Conservation (phyloP, 1,140 invertebrate genomes). For the Potamilus streckersoni region DNA sequence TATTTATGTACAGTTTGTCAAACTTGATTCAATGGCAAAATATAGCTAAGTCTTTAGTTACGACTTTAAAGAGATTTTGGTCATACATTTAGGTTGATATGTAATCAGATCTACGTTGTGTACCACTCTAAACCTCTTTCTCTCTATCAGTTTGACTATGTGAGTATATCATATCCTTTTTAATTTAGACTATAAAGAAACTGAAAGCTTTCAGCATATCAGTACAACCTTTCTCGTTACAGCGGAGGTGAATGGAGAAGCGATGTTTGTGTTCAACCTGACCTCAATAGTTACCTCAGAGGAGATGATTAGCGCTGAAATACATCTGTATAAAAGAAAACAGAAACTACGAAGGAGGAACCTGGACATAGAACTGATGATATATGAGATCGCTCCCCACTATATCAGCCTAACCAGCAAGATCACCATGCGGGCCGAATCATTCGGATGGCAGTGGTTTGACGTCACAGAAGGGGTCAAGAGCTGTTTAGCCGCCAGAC, state of each 20-base stretch:
- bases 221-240: constrained; percentile 37
- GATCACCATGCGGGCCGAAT: constrained; percentile 40
- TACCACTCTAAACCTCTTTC: too few relatives aligned
- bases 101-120: too few relatives aligned
- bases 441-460: constrained; percentile 60
- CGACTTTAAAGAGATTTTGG: too few relatives aligned
- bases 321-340: constrained; percentile 63
- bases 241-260: constrained; percentile 55
- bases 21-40: too few relatives aligned
- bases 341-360: constrained; percentile 28
- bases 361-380: constrained; percentile 45
- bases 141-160: too few relatives aligned
- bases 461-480: constrained; percentile 56
- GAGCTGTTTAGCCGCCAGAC: constrained; percentile 48
- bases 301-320: constrained; percentile 61
- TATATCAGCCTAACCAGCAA: constrained; percentile 48
- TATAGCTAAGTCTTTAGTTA: too few relatives aligned
- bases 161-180: too few relatives aligned
- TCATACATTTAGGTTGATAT: too few relatives aligned
- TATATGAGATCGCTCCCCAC: constrained; percentile 57
- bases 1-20: too few relatives aligned
- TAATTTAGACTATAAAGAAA: too few relatives aligned
- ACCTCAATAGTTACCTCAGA: constrained; percentile 57
- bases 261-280: constrained; percentile 67
- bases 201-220: too few relatives aligned